Conservation (phyloP, 2,113 vertebrate species). For the Rhadina sibilatrix region DNA sequence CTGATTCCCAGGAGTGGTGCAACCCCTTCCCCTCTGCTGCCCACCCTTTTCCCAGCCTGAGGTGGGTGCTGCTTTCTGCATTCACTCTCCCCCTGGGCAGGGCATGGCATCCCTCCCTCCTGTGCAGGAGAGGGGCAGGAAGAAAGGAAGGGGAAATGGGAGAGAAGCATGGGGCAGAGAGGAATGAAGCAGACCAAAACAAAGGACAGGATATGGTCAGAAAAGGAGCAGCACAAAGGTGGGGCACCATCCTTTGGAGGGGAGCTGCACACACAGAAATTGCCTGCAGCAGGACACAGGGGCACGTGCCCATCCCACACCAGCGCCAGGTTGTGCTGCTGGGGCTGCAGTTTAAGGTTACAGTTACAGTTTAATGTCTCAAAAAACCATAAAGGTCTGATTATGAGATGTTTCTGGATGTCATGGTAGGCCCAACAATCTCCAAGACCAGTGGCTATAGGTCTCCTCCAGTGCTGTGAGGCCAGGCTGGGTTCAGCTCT, state of each 20-base stretch:
- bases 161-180: background rate
- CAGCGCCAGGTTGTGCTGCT: background rate
- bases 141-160: background rate
- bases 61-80: background rate
- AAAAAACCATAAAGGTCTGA: background rate
- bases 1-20: too few relatives aligned
- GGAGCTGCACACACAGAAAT: background rate
- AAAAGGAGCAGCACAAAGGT: background rate
- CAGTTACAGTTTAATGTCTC: background rate
- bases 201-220: background rate
- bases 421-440: background rate
- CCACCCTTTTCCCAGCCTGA: background rate
- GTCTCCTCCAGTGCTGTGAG: background rate
- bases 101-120: background rate
- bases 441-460: background rate
- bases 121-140: background rate
- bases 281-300: background rate
- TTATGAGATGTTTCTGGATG: slow-evolving; percentile 12
- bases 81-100: background rate
- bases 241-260: background rate
- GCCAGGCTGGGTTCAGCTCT: background rate
- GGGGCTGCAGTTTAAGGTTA: background rate
- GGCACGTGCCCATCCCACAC: background rate
- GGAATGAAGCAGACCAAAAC: background rate
- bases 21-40: background rate